Conservation (phyloP, 2,888 invertebrate species). For the Neria commutata region DNA sequence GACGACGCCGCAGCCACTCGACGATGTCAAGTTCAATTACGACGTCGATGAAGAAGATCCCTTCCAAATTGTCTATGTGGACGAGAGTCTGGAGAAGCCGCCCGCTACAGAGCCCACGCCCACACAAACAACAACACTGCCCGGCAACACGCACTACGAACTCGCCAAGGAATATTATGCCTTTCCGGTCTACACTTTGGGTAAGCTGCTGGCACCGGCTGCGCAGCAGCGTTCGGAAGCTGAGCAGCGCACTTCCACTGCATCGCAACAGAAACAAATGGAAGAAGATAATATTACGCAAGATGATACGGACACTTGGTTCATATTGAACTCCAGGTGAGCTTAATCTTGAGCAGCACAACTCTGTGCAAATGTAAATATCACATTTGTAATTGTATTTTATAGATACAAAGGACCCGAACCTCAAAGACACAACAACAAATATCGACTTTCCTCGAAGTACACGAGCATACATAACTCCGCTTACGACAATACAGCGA, state of each 20-base stretch:
- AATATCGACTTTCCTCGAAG: slow-evolving; percentile 34
- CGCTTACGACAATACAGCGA: no score
- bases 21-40: background rate
- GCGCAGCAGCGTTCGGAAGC: background rate
- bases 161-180: slow-evolving; percentile 44
- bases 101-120: background rate
- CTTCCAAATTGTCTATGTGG: slow-evolving; percentile 46
- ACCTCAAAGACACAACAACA: slow-evolving; percentile 28
- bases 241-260: background rate
- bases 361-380: no score
- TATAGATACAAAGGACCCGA: slow-evolving; percentile 53
- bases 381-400: no score
- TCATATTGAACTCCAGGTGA: slow-evolving; percentile 52
- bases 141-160: slow-evolving; percentile 42
- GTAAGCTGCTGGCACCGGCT: slow-evolving; percentile 39
- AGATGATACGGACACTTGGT: slow-evolving; percentile 42
- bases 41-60: slow-evolving; percentile 25
- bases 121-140: slow-evolving; percentile 1
- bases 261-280: background rate
- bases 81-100: slow-evolving; percentile 46
- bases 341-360: slow-evolving; percentile 5
- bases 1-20: background rate
- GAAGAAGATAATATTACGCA: slow-evolving; percentile 3
- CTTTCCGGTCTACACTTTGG: slow-evolving; percentile 49
- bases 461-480: slow-evolving; percentile 33